Base-by-base conservation (phyloP, 2,113 vertebrate species). In the Bambusicola thoracicus region DNA sequence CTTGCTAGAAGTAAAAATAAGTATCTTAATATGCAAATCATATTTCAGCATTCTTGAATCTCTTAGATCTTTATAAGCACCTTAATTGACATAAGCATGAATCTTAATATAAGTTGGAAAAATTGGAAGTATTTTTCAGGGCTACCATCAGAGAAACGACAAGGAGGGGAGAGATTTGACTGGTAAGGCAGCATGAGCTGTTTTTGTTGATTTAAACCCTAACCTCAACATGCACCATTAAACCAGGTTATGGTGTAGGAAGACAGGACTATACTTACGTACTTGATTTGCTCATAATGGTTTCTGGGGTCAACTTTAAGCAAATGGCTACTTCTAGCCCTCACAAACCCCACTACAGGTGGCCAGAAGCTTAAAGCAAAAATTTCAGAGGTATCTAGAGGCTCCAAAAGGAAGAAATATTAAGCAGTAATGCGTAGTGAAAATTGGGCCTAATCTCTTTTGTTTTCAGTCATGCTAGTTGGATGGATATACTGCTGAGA, bases 161-260 rank as follows among this genome's bases (percentile, higher is more conserved):
- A 56, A 76, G 16, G 27, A 53, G 34, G 15, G 29, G 10, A 25
- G 15, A 1, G 4, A 5, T 1, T 0, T 21, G 22, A 13, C 46
- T 70, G 22, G 10, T 21, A 63, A 65, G 13, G 59, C 20, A 76
- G 32, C 20, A 56, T 0, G 0, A 72, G 3, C 8, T 65, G n/a
- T 20, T 41, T 7, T 51, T 56, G 5, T 40, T 79, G 59, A 65
- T 25, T 48, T 75, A 43, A 65, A 24, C 14, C 16, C 8, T 40
- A 41, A 25, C 29, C 22, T 46, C 81, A 81, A 24, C 34, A 24
- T 40, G 34, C 36, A 74, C 40, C 66, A 38, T 73, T 8, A 76
- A 67, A 8, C 61, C 20, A 40, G 12, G 14, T 76, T 68, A 41
- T 12, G 25, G 11, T 8, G 62, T 44, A 1, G 0, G 49, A 84